These are phyloP conservation scores for Xyrauchen texanus DNA, from an alignment of 2,113 vertebrate species.

Conservation along the genomic window DNA sequence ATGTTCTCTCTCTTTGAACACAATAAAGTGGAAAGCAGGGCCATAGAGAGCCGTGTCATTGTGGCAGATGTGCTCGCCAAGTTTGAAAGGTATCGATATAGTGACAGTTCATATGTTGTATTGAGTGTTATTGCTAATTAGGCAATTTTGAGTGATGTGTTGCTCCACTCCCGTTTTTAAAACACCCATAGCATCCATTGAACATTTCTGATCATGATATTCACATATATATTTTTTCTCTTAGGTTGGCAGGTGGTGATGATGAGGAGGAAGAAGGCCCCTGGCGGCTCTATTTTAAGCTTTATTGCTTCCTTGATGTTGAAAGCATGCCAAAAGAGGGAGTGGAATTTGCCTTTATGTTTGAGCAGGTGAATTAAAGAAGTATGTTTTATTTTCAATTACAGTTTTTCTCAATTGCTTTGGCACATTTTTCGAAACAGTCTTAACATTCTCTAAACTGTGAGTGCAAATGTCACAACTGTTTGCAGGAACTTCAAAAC, in stretches of 20 bases:
- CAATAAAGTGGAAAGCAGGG: slow-evolving; percentile 84
- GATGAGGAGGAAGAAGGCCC: slow-evolving; percentile 85
- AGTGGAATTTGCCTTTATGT: slow-evolving; percentile 94
- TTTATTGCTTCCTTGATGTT: slow-evolving; percentile 91
- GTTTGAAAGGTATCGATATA: slow-evolving; percentile 85
- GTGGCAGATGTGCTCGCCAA: slow-evolving; percentile 94
- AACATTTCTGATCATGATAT: too few species aligned
- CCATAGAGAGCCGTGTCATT: slow-evolving; percentile 93
- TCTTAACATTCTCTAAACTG: too few species aligned
- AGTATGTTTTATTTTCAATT: neutral
- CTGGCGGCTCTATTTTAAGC: slow-evolving; percentile 91
- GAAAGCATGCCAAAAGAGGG: slow-evolving; percentile 90
- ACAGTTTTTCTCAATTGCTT: too few species aligned
- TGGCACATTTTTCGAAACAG: too few species aligned
- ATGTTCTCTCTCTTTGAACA: slow-evolving; percentile 97
- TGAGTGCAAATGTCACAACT: too few species aligned
- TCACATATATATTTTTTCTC: too few species aligned
- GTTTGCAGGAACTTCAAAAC: too few species aligned
- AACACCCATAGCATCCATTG: too few species aligned
- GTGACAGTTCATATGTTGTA: too few species aligned
- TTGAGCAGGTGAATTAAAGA: slow-evolving; percentile 82
- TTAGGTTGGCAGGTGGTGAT: slow-evolving; percentile 81
- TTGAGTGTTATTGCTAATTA: too few species aligned
- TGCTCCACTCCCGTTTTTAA: too few species aligned
- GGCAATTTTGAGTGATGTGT: too few species aligned